phyloP scores from a whole-genome alignment of 2,113 vertebrate species.

The Cygnus buccinator region DNA sequence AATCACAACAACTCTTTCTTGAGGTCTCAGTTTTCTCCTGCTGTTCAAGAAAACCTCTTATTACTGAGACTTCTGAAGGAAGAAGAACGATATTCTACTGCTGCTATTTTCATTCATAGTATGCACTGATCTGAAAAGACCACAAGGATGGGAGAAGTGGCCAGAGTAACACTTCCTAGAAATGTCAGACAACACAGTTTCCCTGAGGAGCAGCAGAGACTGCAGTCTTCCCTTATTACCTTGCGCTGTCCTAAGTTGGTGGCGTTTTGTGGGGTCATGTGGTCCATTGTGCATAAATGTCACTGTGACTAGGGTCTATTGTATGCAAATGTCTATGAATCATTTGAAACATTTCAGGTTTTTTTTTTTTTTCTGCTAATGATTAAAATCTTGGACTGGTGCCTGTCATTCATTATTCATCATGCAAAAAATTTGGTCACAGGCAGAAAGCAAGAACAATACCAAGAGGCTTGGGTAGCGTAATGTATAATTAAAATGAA shows the following conservation, averaged over 20 bases:
- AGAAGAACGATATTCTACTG: neutral
- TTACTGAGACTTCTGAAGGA: neutral
- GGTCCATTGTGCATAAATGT: neutral
- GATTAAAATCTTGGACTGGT: conserved; percentile 53
- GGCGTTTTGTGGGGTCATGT: neutral
- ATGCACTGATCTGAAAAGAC: neutral
- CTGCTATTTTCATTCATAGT: neutral
- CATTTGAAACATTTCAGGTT: neutral
- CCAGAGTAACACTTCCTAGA: neutral
- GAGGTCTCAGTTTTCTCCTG: neutral
- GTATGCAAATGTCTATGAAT: conserved; percentile 14
- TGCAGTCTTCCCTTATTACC: neutral
- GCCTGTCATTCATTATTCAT: conserved; percentile 47
- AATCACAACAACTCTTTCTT: neutral
- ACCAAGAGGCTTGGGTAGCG: neutral
- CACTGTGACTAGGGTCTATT: neutral
- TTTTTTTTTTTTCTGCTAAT: conserved; percentile 32
- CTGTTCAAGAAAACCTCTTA: neutral
- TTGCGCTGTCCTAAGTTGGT: neutral
- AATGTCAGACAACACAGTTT: neutral
- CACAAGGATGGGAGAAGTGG: neutral
- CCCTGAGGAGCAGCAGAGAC: neutral
- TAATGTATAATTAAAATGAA: conserved; percentile 49
- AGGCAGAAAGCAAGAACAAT: conserved; percentile 49
- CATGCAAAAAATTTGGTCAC: conserved; percentile 10